Evolutionary conservation across 2,888 invertebrate genomes (phyloP), one percentile per base, ranked within the genome.

Genomic region (Cheilosia vulpina): DNA sequence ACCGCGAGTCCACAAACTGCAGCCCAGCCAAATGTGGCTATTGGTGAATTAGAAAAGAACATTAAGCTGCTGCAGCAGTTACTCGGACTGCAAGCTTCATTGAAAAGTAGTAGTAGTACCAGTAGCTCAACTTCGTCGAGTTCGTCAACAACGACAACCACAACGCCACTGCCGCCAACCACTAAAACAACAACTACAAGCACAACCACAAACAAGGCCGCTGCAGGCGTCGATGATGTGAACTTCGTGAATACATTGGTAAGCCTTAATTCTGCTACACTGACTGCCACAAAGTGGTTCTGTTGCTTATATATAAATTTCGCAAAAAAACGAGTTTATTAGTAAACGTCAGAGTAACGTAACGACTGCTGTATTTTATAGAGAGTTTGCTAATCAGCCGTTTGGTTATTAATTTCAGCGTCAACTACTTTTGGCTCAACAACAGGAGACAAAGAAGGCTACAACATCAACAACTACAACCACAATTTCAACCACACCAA

Each of bases 201-300:
- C 0, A 66, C 68, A 57, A 68, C 58, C n/a, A 78, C 78, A 31
- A 68, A 71, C 15, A 75, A 72, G 4, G 24, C 45, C 6, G 75
- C 87, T 0, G 93, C 93, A 3, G 93, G 93, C 52, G 90, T 92
- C 89, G 94, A 94, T 79, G 95, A 95, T 89, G 90, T 94, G 81
- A 93, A 93, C 50, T 94, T 95, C 89, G 90, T 95, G 27, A 93
- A 94, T 88, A 94, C 94, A 88, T 92, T 94, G 93, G 94, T 94
- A 92, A 90, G 91, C 88, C 9, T 13, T 11, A 50, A 31, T 3
- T n/a, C 7, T 41, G 1, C 1, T 2, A 19, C 9, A 17, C 1
- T 9, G 7, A 31, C 9, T 31, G 31, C 31, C 31, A 31, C 31
- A 31, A 9, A 31, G 31, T 31, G 6, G 31, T n/a, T 21, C 17